Percentiles rank a stretch among this genome's conserved stretches.
Evolutionary conservation across 2,888 invertebrate genomes (phyloP).

Genomic region (Baccha elongata): DNA sequence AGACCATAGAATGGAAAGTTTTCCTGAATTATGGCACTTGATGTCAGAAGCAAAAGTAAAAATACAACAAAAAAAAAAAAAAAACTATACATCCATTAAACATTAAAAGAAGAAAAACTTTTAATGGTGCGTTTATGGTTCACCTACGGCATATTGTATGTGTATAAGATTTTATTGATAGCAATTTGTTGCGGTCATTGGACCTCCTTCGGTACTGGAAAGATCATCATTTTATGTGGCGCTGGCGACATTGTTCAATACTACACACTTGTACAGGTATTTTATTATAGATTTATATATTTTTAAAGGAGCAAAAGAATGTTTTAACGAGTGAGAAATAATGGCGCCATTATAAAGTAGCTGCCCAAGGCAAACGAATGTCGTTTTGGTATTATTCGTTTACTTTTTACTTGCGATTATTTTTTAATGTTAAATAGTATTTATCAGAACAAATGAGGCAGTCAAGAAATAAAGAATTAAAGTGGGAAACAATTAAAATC

Average conservation of each 20-base stretch:
- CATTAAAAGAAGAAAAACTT: conserved; percentile 24
- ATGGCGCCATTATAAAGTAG: conserved; percentile 57
- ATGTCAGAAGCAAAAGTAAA: conserved; percentile 46
- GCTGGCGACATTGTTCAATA: conserved; percentile 11
- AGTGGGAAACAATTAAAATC: neutral
- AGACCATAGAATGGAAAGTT: conserved; percentile 63
- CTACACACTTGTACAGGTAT: no score
- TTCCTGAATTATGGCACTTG: conserved; percentile 46
- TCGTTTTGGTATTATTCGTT: neutral
- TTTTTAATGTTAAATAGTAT: conserved; percentile 20
- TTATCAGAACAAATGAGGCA: conserved; percentile 13
- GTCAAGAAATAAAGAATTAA: neutral
- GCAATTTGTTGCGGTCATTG: conserved; percentile 46
- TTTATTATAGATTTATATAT: neutral
- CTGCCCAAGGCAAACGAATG: conserved; percentile 2
- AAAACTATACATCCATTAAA: neutral
- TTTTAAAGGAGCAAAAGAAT: conserved; percentile 21
- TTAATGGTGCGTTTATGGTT: conserved; percentile 61
- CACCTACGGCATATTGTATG: conserved; percentile 69
- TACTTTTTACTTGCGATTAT: no score
- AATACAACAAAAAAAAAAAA: neutral
- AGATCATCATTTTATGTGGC: conserved; percentile 4
- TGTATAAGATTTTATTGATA: conserved; percentile 64
- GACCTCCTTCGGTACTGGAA: neutral
- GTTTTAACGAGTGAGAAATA: conserved; percentile 35